Base-by-base conservation (phyloP, 2,797 vertebrate species). In the Hemibagrus guttatus region DNA sequence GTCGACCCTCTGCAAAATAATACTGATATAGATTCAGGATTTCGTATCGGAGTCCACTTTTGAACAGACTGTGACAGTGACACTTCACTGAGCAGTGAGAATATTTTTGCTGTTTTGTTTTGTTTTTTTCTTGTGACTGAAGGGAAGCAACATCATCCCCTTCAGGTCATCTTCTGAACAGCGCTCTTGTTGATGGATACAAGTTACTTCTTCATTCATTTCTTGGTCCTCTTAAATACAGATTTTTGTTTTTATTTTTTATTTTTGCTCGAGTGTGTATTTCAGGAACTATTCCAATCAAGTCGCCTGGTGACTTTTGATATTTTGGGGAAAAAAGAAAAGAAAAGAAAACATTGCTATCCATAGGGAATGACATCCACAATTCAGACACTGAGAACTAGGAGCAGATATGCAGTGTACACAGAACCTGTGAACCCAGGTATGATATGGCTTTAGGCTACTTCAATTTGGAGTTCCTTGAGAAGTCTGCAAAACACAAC, bases 61-160 rank as follows among this genome's bases (percentile, higher is more conserved):
- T 66, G 46, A 72, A 72, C 63, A 75, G 79, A 83, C 81, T 87
- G 49, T 63, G 42, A 83, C 69, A 78, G 63, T 79, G 81, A 49
- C 46, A 58, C 42, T 83, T 83, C 28, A 59, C 56, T 83, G 69
- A 31, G 61, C 80, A 74, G 35, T 58, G 35, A 87, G 19, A 85
- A 66, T 81, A 71, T 82, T 64, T 49, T 68, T 35, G 28, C 31
- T 35, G 28, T 61, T 61, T 61, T 23, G 6, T 61, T 42, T 59
- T 26, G 58, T 78, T 72, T 82, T 21, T 49, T 19, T 11, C 68
- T 75, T 64, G 39, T 2, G n/a, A 71, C 35, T 26, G 35, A 83
- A 26, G 31, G 52, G 68, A 61, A 83, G 19, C 59, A 87, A 64
- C 31, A 56, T 82, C 35, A 1, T 23, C 46, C 68, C 14, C 58